A percentile compares a stretch with the other conserved stretches of the same genome.
Conservation (phyloP, 23 tunicate genomes). For the Styela clava region DNA sequence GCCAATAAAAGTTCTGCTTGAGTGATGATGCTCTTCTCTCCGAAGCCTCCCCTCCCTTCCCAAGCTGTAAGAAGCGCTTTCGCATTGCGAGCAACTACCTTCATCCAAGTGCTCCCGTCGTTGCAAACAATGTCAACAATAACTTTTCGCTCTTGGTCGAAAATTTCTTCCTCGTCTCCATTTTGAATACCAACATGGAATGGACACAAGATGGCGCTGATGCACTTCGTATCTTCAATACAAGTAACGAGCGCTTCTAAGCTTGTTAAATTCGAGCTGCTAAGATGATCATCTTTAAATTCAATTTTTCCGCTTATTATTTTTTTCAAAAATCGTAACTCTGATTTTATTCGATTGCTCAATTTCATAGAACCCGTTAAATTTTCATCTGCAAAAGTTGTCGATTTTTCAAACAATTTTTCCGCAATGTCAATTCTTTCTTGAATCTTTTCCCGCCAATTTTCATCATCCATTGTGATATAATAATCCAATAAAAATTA, state of each 20-base stretch:
- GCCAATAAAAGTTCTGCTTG: conserved; percentile 40
- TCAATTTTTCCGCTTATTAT: conserved; percentile 39
- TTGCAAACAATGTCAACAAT: conserved; percentile 73
- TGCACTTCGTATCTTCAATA: conserved; percentile 14
- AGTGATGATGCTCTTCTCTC: conserved; percentile 58
- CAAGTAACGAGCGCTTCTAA: conserved; percentile 34
- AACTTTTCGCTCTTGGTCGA: conserved; percentile 21
- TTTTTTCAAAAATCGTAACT: conserved; percentile 44
- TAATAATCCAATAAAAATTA: no score
- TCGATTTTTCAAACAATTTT: conserved; percentile 21
- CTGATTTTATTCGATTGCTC: conserved; percentile 37
- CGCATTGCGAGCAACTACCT: conserved; percentile 69
- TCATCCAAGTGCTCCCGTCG: conserved; percentile 59
- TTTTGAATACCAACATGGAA: conserved; percentile 4
- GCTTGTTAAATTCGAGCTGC: conserved; percentile 68
- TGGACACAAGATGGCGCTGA: conserved; percentile 29
- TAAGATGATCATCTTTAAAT: conserved; percentile 61
- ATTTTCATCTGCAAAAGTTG: neutral
- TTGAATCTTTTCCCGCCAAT: neutral
- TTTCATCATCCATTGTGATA: neutral
- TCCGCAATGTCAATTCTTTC: conserved; percentile 18
- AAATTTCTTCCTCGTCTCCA: neutral
- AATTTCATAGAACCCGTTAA: conserved; percentile 37
- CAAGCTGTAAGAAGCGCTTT: conserved; percentile 37
- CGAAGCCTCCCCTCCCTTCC: conserved; percentile 73